A percentile compares a stretch with the other conserved stretches of the same genome.
phyloP scores from a whole-genome alignment of 2,797 vertebrate genomes.

The Myotis pilosus region DNA sequence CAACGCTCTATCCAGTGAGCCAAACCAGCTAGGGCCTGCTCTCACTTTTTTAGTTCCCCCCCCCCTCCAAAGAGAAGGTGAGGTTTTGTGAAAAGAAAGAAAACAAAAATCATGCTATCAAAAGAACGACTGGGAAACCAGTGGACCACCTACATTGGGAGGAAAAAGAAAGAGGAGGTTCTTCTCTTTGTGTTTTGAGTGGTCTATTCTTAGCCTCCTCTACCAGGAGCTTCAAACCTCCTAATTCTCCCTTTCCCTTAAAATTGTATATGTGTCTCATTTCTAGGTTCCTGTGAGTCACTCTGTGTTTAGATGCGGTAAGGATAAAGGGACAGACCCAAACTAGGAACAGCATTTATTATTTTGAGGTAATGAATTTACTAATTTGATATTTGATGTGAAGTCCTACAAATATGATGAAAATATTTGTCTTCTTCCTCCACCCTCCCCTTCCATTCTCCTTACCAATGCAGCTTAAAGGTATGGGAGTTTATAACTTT shows the following conservation, averaged over 20 bases:
- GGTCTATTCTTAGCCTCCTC: conserved; percentile 65
- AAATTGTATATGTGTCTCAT: conserved; percentile 66
- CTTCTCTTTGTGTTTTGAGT: conserved; percentile 40
- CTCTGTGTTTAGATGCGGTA: conserved; percentile 64
- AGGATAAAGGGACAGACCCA: conserved; percentile 56
- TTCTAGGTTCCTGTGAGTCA: conserved; percentile 74
- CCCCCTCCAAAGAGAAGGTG: not conserved
- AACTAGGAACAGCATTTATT: conserved; percentile 16
- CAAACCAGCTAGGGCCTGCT: too few relatives aligned
- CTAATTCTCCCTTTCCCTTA: conserved; percentile 73
- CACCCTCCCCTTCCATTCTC: not conserved
- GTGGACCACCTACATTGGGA: conserved; percentile 60
- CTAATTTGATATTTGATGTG: conserved; percentile 42
- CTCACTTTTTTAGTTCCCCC: not conserved
- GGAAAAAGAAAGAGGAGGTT: conserved; percentile 45
- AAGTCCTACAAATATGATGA: conserved; percentile 6
- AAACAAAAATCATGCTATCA: conserved; percentile 58
- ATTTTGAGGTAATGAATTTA: conserved; percentile 56
- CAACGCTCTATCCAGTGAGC: too few relatives aligned
- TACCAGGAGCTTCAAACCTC: conserved; percentile 65
- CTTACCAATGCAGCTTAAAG: not conserved
- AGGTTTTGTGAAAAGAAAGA: conserved; percentile 52
- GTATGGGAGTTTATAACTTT: not conserved
- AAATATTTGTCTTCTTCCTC: conserved; percentile 20
- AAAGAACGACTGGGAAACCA: conserved; percentile 38